Percentiles rank a stretch among this genome's conserved stretches.
phyloP scores from a whole-genome alignment of 1,140 invertebrate genomes.

The Drosophila dunni region DNA sequence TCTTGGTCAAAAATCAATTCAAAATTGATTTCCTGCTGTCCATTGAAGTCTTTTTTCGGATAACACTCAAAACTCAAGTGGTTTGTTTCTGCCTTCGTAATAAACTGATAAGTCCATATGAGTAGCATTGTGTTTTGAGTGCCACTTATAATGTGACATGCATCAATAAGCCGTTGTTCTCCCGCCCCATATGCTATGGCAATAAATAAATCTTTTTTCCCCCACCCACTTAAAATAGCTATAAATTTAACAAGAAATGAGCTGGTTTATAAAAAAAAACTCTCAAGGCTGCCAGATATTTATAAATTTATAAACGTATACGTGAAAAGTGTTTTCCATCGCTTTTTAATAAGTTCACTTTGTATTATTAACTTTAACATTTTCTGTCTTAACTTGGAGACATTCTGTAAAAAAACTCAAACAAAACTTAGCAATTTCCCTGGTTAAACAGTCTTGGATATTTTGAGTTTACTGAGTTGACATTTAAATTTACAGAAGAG shows the following conservation, averaged over 20 bases:
- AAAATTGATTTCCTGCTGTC: slow-evolving; percentile 45
- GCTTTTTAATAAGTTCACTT: neutral
- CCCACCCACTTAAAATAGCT: neutral
- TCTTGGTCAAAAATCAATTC: slow-evolving; percentile 23
- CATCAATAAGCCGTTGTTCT: slow-evolving; percentile 5
- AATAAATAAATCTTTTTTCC: slow-evolving; percentile 12
- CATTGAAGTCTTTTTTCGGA: slow-evolving; percentile 22
- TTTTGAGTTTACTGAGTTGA: too few species aligned
- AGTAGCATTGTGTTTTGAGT: slow-evolving; percentile 2
- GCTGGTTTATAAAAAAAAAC: too few species aligned
- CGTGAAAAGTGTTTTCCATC: neutral
- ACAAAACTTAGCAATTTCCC: neutral
- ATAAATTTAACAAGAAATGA: neutral
- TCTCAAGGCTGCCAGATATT: neutral
- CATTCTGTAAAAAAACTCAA: neutral
- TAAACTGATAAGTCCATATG: neutral
- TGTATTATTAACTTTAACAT: neutral
- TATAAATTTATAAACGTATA: neutral
- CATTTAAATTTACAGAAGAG: too few species aligned
- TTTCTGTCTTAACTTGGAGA: neutral
- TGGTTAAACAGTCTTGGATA: too few species aligned
- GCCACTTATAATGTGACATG: neutral
- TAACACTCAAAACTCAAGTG: neutral
- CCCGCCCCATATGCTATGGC: slow-evolving; percentile 11
- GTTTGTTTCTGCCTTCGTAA: slow-evolving; percentile 10